phyloP scores from a whole-genome alignment of 2,888 invertebrate species.

The Pachymerium ferrugineum region DNA sequence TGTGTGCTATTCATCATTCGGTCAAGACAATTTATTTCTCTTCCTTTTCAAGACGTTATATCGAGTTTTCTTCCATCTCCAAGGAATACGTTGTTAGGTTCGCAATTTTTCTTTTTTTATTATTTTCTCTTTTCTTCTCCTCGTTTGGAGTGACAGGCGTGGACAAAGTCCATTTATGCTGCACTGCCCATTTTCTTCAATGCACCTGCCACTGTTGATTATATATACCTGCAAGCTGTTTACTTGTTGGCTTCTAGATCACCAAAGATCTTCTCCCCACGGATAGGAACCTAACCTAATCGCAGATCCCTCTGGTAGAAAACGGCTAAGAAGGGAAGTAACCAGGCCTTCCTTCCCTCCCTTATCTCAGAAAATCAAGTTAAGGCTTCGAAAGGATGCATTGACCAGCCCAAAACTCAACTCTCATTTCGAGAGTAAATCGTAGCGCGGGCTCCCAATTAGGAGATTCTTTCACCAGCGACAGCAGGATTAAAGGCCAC shows the following conservation, averaged over 20 bases:
- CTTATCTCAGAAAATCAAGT: slow-evolving; percentile 12
- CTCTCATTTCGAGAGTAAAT: slow-evolving; percentile 4
- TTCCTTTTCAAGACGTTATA: too few species aligned
- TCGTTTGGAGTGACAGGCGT: slow-evolving; percentile 1
- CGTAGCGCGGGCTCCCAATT: slow-evolving; percentile 15
- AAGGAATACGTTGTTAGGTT: too few species aligned
- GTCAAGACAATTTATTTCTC: too few species aligned
- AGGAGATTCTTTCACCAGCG: background rate
- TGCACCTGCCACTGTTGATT: slow-evolving; percentile 12
- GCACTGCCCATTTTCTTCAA: slow-evolving; percentile 15
- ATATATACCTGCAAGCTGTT: slow-evolving; percentile 27
- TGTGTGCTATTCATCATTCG: too few species aligned
- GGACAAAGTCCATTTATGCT: slow-evolving; percentile 4
- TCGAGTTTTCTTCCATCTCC: too few species aligned
- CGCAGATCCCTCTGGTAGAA: slow-evolving; percentile 19
- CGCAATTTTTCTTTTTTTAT: too few species aligned
- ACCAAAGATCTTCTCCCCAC: slow-evolving; percentile 7
- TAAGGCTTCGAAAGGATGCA: background rate
- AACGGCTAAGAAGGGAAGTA: slow-evolving; percentile 12
- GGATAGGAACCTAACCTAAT: slow-evolving; percentile 2
- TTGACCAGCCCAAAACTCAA: background rate
- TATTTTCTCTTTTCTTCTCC: background rate
- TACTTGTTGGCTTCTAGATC: slow-evolving; percentile 24
- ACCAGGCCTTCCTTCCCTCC: too few species aligned
- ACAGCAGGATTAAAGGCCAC: slow-evolving; percentile 25